Base-by-base conservation (phyloP, 1,140 invertebrate species). In the Procambarus clarkii region DNA sequence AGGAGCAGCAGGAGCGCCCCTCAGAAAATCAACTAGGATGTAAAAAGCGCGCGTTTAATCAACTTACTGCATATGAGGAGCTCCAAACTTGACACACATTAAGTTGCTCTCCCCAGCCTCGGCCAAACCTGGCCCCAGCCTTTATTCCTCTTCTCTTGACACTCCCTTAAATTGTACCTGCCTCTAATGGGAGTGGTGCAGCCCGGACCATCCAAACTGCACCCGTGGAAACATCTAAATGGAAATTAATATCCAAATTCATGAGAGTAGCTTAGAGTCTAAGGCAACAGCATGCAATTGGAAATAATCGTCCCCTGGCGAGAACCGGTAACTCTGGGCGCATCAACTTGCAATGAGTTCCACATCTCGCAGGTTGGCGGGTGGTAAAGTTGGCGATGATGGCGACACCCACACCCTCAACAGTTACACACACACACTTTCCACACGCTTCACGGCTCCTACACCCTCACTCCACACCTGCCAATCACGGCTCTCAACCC, bases 321-420 rank as follows among this genome's bases (percentile, higher is more conserved):
- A 89, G 79, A 60, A 34, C 64, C 79, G 87, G 87, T 74, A 89
- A 83, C 87, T 79, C 79, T 24, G 15, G 18, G 79, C 79, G 87
- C 87, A 89, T 89, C 87, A 89, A 89, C 87, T 89, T 83, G 87
- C 87, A 89, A 89, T 89, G 87, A 89, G 87, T 83, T 89, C 79
- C 87, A 89, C 87, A 89, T 81, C 80, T 89, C 87, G 15, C 21
- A 18, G 87, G 76, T 89, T 89, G 79, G 87, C 69, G 64, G 80
- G 46, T 3, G 64, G 45, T 89, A 89, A 89, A 89, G 79, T 89
- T 89, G 79, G 87, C 87, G 79, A 45, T 34, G 74, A 24, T 34
- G 48, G 76, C 5, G 44, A 18, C 58, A 46, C 58, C 60, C 21
- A 44, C 11, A 13, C 71, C 69, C 50, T 11, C n/a, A 50, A 24